These are phyloP conservation scores for Coregonus sp. DNA, from an alignment of 2,797 vertebrate genomes.

Conservation along the genomic window DNA sequence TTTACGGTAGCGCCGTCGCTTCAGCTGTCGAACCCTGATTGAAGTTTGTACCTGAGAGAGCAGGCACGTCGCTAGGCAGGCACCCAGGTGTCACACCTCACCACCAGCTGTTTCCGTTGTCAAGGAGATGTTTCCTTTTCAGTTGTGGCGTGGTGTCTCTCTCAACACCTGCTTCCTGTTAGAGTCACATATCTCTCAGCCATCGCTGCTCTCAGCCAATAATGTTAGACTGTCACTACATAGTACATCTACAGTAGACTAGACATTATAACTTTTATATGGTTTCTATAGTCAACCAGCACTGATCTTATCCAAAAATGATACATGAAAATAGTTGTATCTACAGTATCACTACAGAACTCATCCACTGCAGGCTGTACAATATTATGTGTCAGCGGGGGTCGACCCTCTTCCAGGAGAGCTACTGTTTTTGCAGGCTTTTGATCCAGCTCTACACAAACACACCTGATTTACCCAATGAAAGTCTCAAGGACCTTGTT, in stretches of 20 bases:
- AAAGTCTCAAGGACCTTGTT: neutral
- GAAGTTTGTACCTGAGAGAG: constrained; percentile 61
- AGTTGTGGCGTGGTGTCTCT: constrained; percentile 54
- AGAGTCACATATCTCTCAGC: constrained; percentile 42
- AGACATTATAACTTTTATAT: too few species aligned
- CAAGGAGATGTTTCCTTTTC: constrained; percentile 70
- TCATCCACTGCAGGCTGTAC: neutral
- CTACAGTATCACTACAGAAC: neutral
- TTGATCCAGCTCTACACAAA: neutral
- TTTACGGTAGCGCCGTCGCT: constrained; percentile 37
- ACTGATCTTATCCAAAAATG: neutral
- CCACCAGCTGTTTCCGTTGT: constrained; percentile 69
- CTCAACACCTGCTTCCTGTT: constrained; percentile 71
- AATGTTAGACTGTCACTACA: neutral
- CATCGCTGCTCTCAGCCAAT: constrained; percentile 48
- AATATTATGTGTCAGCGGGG: neutral
- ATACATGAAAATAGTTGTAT: neutral
- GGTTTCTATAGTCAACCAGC: neutral
- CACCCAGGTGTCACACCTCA: constrained; percentile 56
- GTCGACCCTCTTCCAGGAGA: neutral
- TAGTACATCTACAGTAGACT: neutral
- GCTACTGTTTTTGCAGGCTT: neutral
- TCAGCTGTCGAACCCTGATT: constrained; percentile 60
- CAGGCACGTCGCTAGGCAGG: constrained; percentile 50
- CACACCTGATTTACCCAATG: neutral